Evolutionary conservation across 1,140 invertebrate genomes (phyloP).

Genomic region (Thaumatotibia leucotreta): DNA sequence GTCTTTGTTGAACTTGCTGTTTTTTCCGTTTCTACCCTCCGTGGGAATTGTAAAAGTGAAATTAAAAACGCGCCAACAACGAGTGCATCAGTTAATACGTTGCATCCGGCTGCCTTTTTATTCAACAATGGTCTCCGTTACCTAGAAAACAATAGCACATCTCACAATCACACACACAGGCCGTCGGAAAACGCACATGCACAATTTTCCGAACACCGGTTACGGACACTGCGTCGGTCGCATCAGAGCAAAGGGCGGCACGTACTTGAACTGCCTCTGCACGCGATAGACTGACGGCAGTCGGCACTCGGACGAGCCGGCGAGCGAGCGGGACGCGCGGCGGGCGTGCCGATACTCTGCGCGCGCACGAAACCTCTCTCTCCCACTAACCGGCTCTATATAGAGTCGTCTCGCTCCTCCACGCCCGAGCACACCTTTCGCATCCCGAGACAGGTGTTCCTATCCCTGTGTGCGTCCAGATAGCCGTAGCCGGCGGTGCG

Average conservation of each 20-base stretch:
- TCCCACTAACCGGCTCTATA: constrained; percentile 36
- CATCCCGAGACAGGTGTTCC: constrained; percentile 73
- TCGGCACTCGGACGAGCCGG: constrained; percentile 36
- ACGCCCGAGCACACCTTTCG: constrained; percentile 71
- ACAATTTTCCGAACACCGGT: constrained; percentile 74
- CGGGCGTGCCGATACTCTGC: constrained; percentile 65
- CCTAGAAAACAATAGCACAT: constrained; percentile 76
- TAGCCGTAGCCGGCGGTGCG: constrained; percentile 38
- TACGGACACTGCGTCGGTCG: constrained; percentile 71
- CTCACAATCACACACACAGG: constrained; percentile 72
- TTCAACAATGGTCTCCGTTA: constrained; percentile 54
- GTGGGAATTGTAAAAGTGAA: constrained; percentile 36
- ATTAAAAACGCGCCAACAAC: constrained; percentile 34
- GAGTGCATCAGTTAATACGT: constrained; percentile 31
- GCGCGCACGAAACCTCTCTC: constrained; percentile 59
- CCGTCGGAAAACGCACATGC: constrained; percentile 74
- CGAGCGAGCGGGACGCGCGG: constrained; percentile 68
- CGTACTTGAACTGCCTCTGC: constrained; percentile 61
- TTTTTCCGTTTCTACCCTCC: constrained; percentile 25
- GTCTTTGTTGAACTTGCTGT: constrained; percentile 15
- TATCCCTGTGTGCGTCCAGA: constrained; percentile 63
- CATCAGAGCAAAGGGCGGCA: constrained; percentile 60
- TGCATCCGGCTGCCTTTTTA: constrained; percentile 53
- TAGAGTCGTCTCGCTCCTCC: constrained; percentile 48
- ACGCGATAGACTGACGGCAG: constrained; percentile 66